These are phyloP conservation scores for Drosophila siamana DNA, from an alignment of 2,888 invertebrate species.

Conservation along the genomic window DNA sequence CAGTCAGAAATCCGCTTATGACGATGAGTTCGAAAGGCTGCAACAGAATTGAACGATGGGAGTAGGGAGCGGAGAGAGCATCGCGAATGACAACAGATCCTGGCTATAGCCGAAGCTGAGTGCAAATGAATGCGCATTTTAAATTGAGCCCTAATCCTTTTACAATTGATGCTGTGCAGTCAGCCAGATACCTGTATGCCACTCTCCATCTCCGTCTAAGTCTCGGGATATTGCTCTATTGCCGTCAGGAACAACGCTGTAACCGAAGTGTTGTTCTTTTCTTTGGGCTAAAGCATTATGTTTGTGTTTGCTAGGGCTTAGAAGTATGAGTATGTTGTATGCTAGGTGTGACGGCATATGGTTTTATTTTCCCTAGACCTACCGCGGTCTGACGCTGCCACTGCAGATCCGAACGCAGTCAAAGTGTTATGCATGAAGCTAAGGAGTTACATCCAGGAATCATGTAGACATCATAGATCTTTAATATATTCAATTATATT, in stretches of 20 bases:
- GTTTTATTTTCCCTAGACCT: slow-evolving; percentile 44
- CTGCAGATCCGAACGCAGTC: neutral
- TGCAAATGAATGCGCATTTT: slow-evolving; percentile 80
- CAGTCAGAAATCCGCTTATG: slow-evolving; percentile 75
- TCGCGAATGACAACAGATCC: slow-evolving; percentile 28
- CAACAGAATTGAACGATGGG: slow-evolving; percentile 1
- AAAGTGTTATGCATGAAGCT: slow-evolving; percentile 36
- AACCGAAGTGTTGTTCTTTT: slow-evolving; percentile 39
- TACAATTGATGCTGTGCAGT: slow-evolving; percentile 82
- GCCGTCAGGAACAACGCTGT: slow-evolving; percentile 53
- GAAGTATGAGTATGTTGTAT: slow-evolving; percentile 21
- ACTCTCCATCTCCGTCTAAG: slow-evolving; percentile 22
- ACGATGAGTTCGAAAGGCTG: slow-evolving; percentile 42
- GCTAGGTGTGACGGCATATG: slow-evolving; percentile 50
- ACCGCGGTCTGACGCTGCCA: slow-evolving; percentile 41
- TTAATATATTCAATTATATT: neutral
- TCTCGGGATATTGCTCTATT: slow-evolving; percentile 9
- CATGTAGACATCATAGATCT: too few relatives aligned
- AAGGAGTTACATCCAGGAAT: slow-evolving; percentile 30
- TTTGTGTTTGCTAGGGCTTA: slow-evolving; percentile 64
- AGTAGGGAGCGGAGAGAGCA: slow-evolving; percentile 8
- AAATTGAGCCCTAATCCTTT: slow-evolving; percentile 82
- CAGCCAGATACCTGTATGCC: slow-evolving; percentile 66
- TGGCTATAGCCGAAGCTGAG: slow-evolving; percentile 27
- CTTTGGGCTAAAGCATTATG: slow-evolving; percentile 59